Base-by-base conservation (phyloP, 2,888 invertebrate genomes). In the Himalopsyche tibetana region DNA sequence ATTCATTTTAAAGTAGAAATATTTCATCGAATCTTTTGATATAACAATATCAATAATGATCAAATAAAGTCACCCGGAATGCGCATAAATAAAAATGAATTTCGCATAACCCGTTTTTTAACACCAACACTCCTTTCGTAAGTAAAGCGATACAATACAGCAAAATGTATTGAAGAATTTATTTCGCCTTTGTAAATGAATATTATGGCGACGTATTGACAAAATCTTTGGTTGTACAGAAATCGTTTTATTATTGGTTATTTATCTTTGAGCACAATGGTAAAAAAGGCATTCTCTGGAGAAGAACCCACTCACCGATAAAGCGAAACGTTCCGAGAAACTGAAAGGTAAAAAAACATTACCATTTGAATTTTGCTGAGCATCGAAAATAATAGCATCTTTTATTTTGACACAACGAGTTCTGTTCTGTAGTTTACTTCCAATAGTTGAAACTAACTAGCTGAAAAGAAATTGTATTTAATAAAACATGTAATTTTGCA, bases 41-140 rank as follows among this genome's bases (percentile, higher is more conserved):
- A 28, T 19, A 63, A 17, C 56, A 40, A 38, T 80, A 80, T 80
- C 40, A 80, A 80, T 80, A 80, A 42, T 40, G 19, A 80, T 80
- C 80, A 40, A 19, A 80, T 80, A 80, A 80, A 80, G 40, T 80
- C 17, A 3, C 8, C n/a, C 80, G 80, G 80, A 80, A 80, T 80
- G 80, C 42, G n/a, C 80, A 36, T 80, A 38, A 42, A 80, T 80
- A 80, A 80, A 80, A 80, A 42, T 80, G 40, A 80, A n/a, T 80
- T 63, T 80, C 80, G 80, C 38, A 36, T 80, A 40, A 80, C 80
- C 40, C 42, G 40, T 40, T 80, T 80, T 40, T 19, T 38, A 80
- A 28, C 40, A n/a, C 38, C n/a, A 36, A 19, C 63, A 63, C 63
- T 63, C 56, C 42, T 17, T 81, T 81, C 17, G 17, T n/a, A 45